Evolutionary conservation across 2,113 vertebrate species (phyloP), one percentile per base, ranked within the genome.

Genomic region (Corythaeola cristata): DNA sequence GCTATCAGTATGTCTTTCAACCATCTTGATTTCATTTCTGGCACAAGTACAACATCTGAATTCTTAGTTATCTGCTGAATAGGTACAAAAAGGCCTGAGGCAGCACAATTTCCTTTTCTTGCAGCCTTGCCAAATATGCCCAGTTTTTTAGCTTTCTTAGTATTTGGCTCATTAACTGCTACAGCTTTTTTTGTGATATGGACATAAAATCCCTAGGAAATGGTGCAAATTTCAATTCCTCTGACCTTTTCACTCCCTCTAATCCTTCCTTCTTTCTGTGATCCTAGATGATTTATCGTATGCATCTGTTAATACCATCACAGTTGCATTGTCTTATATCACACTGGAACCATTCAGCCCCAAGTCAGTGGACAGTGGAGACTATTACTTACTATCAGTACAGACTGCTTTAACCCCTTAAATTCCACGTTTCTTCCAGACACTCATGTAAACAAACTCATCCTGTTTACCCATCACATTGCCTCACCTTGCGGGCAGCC

Each of bases 401-500:
- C 67, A 75, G 28, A 10, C 9, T 9, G 6, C 10, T 95, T 59
- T 44, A 86, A 88, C 6, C 15, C 52, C 39, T 63, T 14, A 11
- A 78, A 76, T 35, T 9, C 55, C 59, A 62, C 3, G 2, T 21
- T 86, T 53, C 39, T 67, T 37, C 52, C 67, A 75, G 64, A 64
- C 5, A 17, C 3, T 22, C 19, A 4, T 1, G 41, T 18, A 73
- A 69, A 8, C 16, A 33, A 27, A 45, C 39, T 49, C 58, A 30
- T 22, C 49, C n/a, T 53, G 41, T 8, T 81, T 35, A 55, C 28
- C 59, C 52, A 41, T 9, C 45, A 15, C 6, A 53, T 6, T 32
- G 5, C 13, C 97, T 92, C 96, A 99, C 99, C 99, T 99, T 99
- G 5, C 98, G 98, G 33, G 99, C 98, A 7, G 98, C 95, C 86